Evolutionary conservation across 23 tunicate species (phyloP), one percentile per base, ranked within the genome.

Genomic region (Styela clava): DNA sequence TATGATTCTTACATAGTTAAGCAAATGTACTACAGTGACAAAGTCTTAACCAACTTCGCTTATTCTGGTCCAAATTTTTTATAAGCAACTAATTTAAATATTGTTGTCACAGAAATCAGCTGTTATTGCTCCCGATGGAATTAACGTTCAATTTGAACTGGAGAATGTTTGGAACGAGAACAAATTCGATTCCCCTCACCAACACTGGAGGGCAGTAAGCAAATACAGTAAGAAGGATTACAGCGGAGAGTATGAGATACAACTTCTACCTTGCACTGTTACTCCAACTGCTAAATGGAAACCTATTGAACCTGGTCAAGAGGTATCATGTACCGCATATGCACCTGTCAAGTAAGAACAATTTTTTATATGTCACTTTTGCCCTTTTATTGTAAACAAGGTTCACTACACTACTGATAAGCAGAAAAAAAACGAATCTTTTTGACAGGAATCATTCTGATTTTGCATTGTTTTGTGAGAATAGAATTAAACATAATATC

Each of bases 151-250:
- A 20, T 96, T 96, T 68, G 78, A 83, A 3, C 86, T 96, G 56
- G 84, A 85, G 16, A 79, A 82, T 33, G 52, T 91, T 19, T 91
- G 97, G 97, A 87, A 87, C 1, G 94, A 91, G 63, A 78, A 62
- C 31, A 96, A 94, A 2, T 96, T 52, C 84, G 99, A 96, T 71
- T 84, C 89, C 1, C 99, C 99, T 18, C 77, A 67, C 81, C 99
- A 96, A 80, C 82, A 52, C n/a, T 96, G 99, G 99, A 78, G 85
- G 68, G 99, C 99, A 30, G 90, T 91, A 22, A 91, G 97, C 87
- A 85, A 86, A 3, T 96, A 88, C 97, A 96, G 99, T 63, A 82
- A 90, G 64, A 96, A 91, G 71, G 99, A 96, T 52, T 96, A 96
- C 94, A 96, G 89, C 31, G 99, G 97, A 1, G 93, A 91, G 67